Evolutionary conservation across 1,140 invertebrate genomes (phyloP).

Genomic region (Dryas iulia): DNA sequence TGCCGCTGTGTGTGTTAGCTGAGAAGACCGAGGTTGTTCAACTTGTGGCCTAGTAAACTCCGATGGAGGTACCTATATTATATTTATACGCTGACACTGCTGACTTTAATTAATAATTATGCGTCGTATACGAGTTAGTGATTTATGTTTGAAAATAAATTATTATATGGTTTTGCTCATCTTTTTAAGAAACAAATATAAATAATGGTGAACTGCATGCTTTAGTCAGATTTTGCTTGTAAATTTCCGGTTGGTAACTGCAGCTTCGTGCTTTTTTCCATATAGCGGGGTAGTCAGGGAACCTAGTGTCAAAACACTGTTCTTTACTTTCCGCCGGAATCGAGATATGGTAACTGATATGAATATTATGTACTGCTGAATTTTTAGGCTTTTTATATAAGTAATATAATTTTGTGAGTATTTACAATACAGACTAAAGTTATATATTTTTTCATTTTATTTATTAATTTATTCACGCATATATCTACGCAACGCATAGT

Average conservation of each 20-base stretch:
- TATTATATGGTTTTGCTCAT: background rate
- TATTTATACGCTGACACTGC: conserved; percentile 36
- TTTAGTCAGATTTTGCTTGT: background rate
- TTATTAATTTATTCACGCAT: background rate
- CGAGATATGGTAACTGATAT: no score
- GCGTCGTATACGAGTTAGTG: background rate
- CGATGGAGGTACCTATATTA: conserved; percentile 47
- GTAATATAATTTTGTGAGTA: background rate
- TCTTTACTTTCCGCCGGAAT: no score
- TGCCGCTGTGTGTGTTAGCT: conserved; percentile 59
- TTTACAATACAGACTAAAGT: background rate
- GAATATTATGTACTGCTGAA: background rate
- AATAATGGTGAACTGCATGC: background rate
- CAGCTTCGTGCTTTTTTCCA: no score
- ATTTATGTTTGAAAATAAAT: conserved; percentile 1
- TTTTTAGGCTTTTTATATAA: background rate
- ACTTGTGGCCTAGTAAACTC: conserved; percentile 79
- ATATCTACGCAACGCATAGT: background rate
- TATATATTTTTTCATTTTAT: background rate
- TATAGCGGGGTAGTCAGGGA: no score
- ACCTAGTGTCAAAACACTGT: no score
- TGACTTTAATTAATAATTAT: conserved; percentile 29
- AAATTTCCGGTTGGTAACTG: background rate
- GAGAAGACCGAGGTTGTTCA: conserved; percentile 74
- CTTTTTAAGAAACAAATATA: background rate